Evolutionary conservation across 2,888 invertebrate genomes (phyloP), one percentile per base, ranked within the genome.

Genomic region (Trissolcus brochymenae): DNA sequence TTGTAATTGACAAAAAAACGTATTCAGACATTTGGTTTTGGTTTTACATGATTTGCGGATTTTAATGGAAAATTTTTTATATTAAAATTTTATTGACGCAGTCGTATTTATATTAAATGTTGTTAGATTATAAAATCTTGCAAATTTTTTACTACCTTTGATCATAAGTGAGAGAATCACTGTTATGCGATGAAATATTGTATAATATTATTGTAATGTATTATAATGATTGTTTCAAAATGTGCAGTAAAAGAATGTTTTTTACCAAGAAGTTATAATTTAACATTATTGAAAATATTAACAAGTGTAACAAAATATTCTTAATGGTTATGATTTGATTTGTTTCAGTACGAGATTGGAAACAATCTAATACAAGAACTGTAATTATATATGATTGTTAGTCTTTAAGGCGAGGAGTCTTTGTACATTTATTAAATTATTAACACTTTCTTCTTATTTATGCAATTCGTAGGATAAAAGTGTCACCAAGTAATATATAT

Each of bases 351-450:
- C 16, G 46, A 14, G n/a, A 1, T 46, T 51, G 43, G 50, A 66
- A 66, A 53, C 61, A 70, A 55, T 70, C 62, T 64, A 1, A 61
- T 35, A 50, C 56, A 49, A 49, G 14, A 53, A 14, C 35, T 68
- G 67, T 66, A 71, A 71, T 66, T 76, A 78, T 51, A 70, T 66
- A 57, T 66, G 60, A 66, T 57, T 56, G 35, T 61, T 71, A 71
- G 57, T 16, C 61, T 70, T 54, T 53, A 29, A 51, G 43, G n/a
- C 41, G 35, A 59, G 57, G 43, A 54, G 61, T 41, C 55, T 73
- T 57, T 78, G 60, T 78, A 71, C 61, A 68, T 74, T 74, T 40
- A 62, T 74, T 74, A 78, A 78, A 65, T 78, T 78, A 78, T 73
- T 77, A 51, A 65, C 59, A 49, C 43, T 41, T 17, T 53, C 19